Base-by-base conservation (phyloP, 2,888 invertebrate genomes). In the Acrocyrtus sp. region DNA sequence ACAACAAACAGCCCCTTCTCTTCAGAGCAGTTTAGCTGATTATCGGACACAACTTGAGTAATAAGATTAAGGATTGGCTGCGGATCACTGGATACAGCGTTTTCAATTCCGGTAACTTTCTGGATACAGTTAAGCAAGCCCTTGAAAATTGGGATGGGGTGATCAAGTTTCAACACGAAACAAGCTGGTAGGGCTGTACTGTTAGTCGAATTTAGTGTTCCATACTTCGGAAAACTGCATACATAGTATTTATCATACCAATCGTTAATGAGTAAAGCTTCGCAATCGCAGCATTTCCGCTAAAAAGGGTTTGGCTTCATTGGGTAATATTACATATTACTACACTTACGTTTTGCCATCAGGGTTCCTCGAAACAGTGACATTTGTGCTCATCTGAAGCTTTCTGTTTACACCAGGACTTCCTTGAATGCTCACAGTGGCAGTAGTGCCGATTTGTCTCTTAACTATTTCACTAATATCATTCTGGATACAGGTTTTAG, bases 101-200 rank as follows among this genome's bases (percentile, higher is more conserved):
- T 89, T 75, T 88, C 87, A 75, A 89, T 85, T 75, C 88, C 88
- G 1, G 89, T 88, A 8, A 88, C 86, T 78, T 88, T 86, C 67
- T 90, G 89, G 81, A 94, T 90, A 81, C 88, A 87, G 79, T 88
- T 87, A 29, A 95, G 88, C 39, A 95, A 86, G 21, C 90, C 90
- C 27, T 90, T 86, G 81, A 95, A 94, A 79, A 97, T 89, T 0
- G 96, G 95, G 85, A 93, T 90, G 1, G 95, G 93, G 82, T 92
- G 91, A 61, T 92, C 92, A 56, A 98, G 87, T 75, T 90, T 90
- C 72, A 95, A 85, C 3, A 92, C 92, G 85, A 96, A 98, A 83
- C 92, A 93, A 0, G 97, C 97, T 0, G 96, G 96, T 82, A 98
- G 86, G 84, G 92, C 90, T 50, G 92, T 92, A 78, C 95, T 96